These are phyloP conservation scores for Mimumesa dahlbomi DNA, from an alignment of 2,888 invertebrate genomes.

Conservation along the genomic window DNA sequence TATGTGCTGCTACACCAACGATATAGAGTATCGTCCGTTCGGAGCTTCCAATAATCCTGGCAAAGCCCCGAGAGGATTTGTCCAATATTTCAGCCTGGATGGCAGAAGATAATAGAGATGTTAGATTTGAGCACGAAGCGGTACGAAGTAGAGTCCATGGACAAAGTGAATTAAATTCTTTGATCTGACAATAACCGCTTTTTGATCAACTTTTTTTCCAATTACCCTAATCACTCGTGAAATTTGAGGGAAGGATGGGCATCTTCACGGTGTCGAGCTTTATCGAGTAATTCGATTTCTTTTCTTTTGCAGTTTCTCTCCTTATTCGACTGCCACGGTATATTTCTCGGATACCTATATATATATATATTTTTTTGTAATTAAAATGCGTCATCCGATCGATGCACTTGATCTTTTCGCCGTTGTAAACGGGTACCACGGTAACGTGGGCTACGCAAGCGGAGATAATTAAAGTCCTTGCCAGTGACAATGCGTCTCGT, in stretches of 20 bases:
- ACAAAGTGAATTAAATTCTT: constrained; percentile 59
- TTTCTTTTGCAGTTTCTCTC: neutral
- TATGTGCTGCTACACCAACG: constrained; percentile 39
- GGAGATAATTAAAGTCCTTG: neutral
- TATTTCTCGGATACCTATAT: no score
- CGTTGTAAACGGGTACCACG: neutral
- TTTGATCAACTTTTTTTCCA: constrained; percentile 25
- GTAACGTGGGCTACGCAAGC: neutral
- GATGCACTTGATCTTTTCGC: neutral
- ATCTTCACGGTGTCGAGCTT: no score
- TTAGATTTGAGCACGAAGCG: constrained; percentile 36
- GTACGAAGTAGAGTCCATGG: constrained; percentile 10
- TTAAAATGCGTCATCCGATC: neutral
- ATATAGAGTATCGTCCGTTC: constrained; percentile 50
- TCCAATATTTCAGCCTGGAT: constrained; percentile 58
- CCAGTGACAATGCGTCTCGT: neutral
- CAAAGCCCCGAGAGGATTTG: constrained; percentile 58
- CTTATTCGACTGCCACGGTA: no score
- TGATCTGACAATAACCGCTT: constrained; percentile 36
- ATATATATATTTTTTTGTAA: neutral
- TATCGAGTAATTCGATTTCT: neutral
- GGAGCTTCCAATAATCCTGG: constrained; percentile 57
- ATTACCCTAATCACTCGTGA: constrained; percentile 31
- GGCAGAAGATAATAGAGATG: constrained; percentile 57
- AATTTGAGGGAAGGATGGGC: neutral